phyloP scores from a whole-genome alignment of 1,140 invertebrate genomes.

The Dendrolimus kikuchii region DNA sequence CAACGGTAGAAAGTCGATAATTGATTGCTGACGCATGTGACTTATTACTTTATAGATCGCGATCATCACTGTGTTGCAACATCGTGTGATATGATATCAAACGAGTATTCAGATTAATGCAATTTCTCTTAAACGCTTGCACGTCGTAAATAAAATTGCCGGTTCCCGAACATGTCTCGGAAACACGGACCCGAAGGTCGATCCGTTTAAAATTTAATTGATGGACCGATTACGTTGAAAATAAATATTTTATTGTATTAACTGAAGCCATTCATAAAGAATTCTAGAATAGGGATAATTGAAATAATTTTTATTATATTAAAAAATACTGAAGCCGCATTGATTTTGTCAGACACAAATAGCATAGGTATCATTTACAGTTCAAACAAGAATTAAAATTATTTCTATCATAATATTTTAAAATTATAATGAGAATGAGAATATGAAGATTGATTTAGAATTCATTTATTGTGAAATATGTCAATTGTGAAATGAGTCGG shows the following conservation, averaged over 20 bases:
- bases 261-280: too few species aligned
- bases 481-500: too few species aligned
- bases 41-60: conserved; percentile 22
- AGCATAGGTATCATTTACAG: too few species aligned
- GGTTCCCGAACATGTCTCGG: conserved; percentile 33
- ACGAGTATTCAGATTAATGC: conserved; percentile 70
- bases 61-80: conserved; percentile 53
- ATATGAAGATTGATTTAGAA: too few species aligned
- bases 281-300: too few species aligned
- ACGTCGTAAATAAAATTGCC: conserved; percentile 71
- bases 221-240: conserved; percentile 35
- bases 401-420: too few species aligned
- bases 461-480: too few species aligned
- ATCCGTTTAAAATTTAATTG: conserved; percentile 43
- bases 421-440: too few species aligned
- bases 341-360: too few species aligned
- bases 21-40: conserved; percentile 17
- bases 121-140: conserved; percentile 71
- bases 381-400: too few species aligned
- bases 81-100: conserved; percentile 67
- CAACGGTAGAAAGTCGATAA: conserved; percentile 23
- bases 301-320: too few species aligned
- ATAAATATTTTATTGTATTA: not conserved
- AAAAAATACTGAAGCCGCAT: too few species aligned
- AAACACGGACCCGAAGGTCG: conserved; percentile 36